These are phyloP conservation scores for Pithys albifrons DNA, from an alignment of 2,113 vertebrate species.

Conservation along the genomic window DNA sequence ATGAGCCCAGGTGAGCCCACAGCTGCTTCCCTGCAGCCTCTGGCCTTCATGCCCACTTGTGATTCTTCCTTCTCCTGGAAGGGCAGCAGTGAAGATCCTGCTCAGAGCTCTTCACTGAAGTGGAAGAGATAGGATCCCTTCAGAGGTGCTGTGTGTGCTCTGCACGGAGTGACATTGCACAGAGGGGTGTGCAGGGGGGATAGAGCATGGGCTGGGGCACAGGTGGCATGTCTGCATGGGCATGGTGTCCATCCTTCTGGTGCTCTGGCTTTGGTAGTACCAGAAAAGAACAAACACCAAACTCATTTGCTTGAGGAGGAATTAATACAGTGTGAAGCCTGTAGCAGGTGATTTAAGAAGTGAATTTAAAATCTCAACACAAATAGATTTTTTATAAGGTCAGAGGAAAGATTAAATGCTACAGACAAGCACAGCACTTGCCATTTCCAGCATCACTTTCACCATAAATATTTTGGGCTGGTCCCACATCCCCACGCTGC, in stretches of 20 bases:
- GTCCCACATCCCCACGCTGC: accelerated
- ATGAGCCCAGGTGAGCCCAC: not conserved
- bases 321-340: slow-evolving; percentile 20
- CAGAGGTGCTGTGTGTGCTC: not conserved
- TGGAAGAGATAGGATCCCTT: not conserved
- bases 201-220: not conserved
- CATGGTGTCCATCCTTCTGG: not conserved
- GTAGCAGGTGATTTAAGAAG: slow-evolving; percentile 49
- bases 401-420: slow-evolving; percentile 59
- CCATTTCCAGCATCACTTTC: not conserved
- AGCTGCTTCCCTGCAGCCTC: not conserved
- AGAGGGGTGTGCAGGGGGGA: not conserved
- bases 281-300: not conserved
- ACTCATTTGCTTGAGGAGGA: slow-evolving; percentile 15
- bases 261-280: not conserved
- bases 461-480: not conserved
- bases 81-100: not conserved
- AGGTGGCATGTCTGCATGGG: not conserved
- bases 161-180: not conserved
- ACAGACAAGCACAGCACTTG: slow-evolving; percentile 7
- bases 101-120: not conserved
- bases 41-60: not conserved
- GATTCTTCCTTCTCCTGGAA: not conserved
- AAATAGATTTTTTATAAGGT: slow-evolving; percentile 64
- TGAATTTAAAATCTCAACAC: slow-evolving; percentile 65